Evolutionary conservation across 2,888 invertebrate species (phyloP), one percentile per base, ranked within the genome.

Genomic region (Agelastica alni): DNA sequence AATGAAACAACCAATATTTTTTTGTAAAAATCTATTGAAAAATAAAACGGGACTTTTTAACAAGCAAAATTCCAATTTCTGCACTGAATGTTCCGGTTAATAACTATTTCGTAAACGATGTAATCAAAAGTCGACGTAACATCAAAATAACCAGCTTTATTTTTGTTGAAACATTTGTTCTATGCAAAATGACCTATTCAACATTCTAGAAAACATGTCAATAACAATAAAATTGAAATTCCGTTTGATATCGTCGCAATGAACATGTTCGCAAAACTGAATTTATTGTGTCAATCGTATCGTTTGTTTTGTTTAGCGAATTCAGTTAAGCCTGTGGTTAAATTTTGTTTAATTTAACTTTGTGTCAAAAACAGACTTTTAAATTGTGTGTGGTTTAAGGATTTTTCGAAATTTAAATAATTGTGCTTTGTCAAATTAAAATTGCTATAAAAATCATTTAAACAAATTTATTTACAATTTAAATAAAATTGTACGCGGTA

Each of bases 181-280:
- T 26, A 48, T 48, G 48, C 41, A 41, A 48, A 48, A 41, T 48
- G 41, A 41, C 48, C 17, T 10, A 26, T 45, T 32, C 32, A 31
- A 44, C 44, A 44, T 44, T 18, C 31, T 17, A 47, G 47, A 39
- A 37, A 48, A 48, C 47, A 48, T 48, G 48, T 48, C 48, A 14
- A 48, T 48, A 48, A 48, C 48, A 48, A 48, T 48, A 48, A 48
- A 48, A 48, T 48, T 41, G 41, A 41, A 48, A 48, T 48, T 48
- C 41, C 13, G 41, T 41, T 41, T 48, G 28, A 48, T 48, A 48
- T 41, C 41, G 48, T 41, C 39, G 41, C 48, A 31, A 48, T 30
- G 41, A 30, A 48, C 48, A 41, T 48, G 48, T 39, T 48, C 30
- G 48, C 26, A 48, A 48, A 48, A 48, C 48, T 48, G 41, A 41